Evolutionary conservation across 2,113 vertebrate species (phyloP).

Genomic region (Microtus richardsoni): DNA sequence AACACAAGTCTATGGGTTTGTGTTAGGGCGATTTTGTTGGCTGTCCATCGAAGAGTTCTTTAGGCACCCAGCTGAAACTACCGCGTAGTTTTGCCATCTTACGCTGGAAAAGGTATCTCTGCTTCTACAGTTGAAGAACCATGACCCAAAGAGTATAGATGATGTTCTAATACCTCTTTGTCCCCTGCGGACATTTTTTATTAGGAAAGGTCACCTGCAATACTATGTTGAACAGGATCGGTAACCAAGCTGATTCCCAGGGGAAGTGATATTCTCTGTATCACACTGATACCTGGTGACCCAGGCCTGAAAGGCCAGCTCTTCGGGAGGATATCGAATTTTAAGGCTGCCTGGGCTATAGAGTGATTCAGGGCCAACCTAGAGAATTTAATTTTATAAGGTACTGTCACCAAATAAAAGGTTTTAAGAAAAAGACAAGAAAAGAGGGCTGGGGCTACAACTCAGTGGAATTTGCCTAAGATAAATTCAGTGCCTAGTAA

Average conservation of each 20-base stretch:
- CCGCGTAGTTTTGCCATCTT: conserved; percentile 37
- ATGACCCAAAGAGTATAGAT: neutral
- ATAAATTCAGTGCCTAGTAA: neutral
- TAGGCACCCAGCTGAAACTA: conserved; percentile 69
- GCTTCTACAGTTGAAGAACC: neutral
- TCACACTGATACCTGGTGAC: neutral
- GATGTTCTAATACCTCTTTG: neutral
- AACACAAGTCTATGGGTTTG: conserved; percentile 53
- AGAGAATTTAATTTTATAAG: neutral
- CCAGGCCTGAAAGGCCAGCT: neutral
- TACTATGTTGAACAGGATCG: neutral
- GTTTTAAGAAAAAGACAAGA: neutral
- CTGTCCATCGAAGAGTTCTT: conserved; percentile 64
- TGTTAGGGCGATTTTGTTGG: conserved; percentile 44
- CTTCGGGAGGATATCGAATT: neutral
- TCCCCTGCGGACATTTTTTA: neutral
- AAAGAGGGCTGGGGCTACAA: no score
- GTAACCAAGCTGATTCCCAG: neutral
- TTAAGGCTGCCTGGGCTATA: neutral
- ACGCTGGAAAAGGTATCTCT: neutral
- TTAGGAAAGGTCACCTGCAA: neutral
- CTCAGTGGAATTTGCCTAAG: neutral
- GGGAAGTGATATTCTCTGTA: neutral
- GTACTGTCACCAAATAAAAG: neutral
- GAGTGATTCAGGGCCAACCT: neutral